phyloP scores from a whole-genome alignment of 37 sponge, comb jelly and placozoan species.

The Aplysina aerophoba region DNA sequence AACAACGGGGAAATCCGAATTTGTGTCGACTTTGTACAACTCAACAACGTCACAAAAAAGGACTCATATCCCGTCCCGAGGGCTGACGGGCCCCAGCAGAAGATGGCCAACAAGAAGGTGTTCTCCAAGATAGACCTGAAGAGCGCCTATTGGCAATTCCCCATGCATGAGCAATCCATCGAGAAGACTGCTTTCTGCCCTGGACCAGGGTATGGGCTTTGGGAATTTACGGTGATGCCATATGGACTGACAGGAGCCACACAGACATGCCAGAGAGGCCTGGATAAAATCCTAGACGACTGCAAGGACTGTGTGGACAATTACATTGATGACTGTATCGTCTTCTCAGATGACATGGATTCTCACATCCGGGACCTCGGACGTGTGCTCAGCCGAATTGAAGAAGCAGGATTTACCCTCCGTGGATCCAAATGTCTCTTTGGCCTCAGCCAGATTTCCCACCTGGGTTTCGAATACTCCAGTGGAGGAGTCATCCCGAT shows the following conservation, averaged over 20 bases:
- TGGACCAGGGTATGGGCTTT: slow-evolving; percentile 33
- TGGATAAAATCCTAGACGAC: slow-evolving; percentile 14
- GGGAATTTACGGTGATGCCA: slow-evolving; percentile 35
- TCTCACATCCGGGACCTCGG: not conserved
- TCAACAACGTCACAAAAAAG: slow-evolving; percentile 14
- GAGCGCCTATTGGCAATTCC: slow-evolving; percentile 24
- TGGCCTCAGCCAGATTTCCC: not conserved
- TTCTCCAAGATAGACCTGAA: slow-evolving; percentile 11
- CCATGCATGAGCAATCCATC: not conserved
- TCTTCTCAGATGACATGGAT: not conserved
- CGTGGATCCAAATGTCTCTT: slow-evolving; percentile 32
- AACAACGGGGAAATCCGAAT: slow-evolving; percentile 19
- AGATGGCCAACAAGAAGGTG: not conserved
- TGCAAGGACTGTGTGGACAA: slow-evolving; percentile 27
- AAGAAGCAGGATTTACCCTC: slow-evolving; percentile 4
- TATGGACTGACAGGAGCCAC: slow-evolving; percentile 35
- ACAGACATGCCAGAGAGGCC: slow-evolving; percentile 18
- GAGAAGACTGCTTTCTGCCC: slow-evolving; percentile 29
- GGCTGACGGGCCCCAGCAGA: slow-evolving; percentile 20
- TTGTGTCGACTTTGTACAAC: slow-evolving; percentile 19
- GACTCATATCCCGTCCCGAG: slow-evolving; percentile 21
- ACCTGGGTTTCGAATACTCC: slow-evolving; percentile 9
- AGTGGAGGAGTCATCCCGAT: not conserved
- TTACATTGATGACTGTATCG: not conserved
- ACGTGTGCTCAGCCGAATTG: not conserved